Conservation (phyloP, 2,888 invertebrate species). For the Micoletzkya japonica region DNA sequence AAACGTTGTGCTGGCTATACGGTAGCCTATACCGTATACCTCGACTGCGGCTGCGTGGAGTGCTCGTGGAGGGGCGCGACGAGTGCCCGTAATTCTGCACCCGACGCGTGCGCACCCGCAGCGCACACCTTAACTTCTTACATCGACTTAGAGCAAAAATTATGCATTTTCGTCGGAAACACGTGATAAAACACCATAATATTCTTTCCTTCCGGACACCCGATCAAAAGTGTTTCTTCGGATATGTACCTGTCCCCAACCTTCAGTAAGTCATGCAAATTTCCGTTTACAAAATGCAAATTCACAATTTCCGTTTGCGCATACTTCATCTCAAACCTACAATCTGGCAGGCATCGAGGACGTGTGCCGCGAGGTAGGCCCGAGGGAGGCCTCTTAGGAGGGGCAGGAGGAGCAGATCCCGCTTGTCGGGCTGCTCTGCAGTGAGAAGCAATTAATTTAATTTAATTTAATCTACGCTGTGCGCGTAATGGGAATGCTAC, state of each 20-base stretch:
- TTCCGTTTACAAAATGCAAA: not conserved
- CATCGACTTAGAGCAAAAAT: too few species aligned
- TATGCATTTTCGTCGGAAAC: too few species aligned
- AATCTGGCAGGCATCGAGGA: slow-evolving; percentile 18
- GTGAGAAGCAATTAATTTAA: not conserved
- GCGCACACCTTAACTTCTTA: slow-evolving; percentile 13
- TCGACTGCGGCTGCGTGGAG: not conserved
- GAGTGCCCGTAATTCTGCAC: slow-evolving; percentile 6
- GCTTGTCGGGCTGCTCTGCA: not conserved
- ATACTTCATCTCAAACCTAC: not conserved
- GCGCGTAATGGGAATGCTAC: too few species aligned
- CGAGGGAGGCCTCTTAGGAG: slow-evolving; percentile 15
- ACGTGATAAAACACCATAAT: too few species aligned
- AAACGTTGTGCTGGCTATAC: too few species aligned
- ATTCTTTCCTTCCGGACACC: too few species aligned
- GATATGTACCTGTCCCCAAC: too few species aligned
- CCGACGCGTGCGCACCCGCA: not conserved
- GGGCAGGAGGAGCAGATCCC: slow-evolving; percentile 16
- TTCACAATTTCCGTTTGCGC: not conserved
- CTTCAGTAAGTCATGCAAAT: too few species aligned
- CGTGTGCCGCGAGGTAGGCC: slow-evolving; percentile 7
- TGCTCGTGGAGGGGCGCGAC: slow-evolving; percentile 7
- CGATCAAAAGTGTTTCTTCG: too few species aligned
- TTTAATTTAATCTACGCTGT: not conserved
- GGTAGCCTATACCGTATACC: not conserved